Conservation (phyloP, 2,113 vertebrate genomes). For the Bothrops jararaca region DNA sequence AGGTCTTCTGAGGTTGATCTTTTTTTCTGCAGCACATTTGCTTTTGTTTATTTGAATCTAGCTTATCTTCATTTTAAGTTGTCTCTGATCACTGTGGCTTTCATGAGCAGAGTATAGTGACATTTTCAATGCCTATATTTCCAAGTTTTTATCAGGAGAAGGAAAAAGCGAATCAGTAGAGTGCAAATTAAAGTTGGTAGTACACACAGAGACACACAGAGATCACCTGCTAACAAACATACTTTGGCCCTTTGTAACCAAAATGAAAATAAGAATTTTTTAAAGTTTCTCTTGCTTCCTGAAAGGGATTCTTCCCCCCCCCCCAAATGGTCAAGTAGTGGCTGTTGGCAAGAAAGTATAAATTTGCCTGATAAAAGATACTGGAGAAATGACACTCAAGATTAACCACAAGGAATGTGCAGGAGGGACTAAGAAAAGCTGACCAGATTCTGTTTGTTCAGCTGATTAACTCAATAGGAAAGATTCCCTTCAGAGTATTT, state of each 20-base stretch:
- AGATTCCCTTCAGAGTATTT: conserved; percentile 5
- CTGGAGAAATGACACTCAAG: background rate
- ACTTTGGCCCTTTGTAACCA: background rate
- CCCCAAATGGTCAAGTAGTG: background rate
- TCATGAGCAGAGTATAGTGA: background rate
- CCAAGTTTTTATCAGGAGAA: background rate
- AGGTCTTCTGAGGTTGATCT: background rate
- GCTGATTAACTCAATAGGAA: conserved; percentile 16
- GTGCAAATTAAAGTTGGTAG: background rate
- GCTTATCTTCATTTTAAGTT: background rate
- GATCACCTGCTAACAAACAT: background rate
- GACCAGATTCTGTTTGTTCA: conserved; percentile 44
- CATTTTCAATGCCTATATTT: background rate
- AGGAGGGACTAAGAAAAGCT: conserved; percentile 9
- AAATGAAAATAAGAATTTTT: background rate
- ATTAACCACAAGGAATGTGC: background rate
- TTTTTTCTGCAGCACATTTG: background rate
- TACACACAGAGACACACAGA: background rate
- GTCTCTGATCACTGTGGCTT: background rate
- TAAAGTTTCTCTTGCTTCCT: background rate
- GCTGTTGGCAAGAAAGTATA: background rate
- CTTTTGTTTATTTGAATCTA: background rate
- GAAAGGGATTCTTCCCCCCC: background rate
- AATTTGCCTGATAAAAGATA: background rate
- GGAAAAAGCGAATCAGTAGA: background rate